phyloP scores from a whole-genome alignment of 2,113 vertebrate species.

The Pelodiscus sinensis region DNA sequence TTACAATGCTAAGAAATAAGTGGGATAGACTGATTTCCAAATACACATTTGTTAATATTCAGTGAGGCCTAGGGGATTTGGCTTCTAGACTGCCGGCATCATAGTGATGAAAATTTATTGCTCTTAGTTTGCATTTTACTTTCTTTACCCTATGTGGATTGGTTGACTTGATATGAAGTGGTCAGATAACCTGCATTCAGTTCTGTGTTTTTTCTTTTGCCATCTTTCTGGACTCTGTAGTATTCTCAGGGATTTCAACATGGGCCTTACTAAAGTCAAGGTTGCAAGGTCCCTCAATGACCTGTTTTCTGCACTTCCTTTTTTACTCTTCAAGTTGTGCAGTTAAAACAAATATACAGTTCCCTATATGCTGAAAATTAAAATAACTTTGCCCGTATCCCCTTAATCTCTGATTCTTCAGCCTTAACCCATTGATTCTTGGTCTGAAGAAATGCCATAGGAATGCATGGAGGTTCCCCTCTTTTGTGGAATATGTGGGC shows the following conservation, averaged over 20 bases:
- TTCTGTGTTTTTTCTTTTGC: neutral
- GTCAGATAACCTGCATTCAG: neutral
- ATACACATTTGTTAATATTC: too few species aligned
- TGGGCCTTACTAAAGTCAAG: neutral
- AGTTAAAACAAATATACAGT: neutral
- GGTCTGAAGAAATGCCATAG: neutral
- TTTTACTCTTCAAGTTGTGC: neutral
- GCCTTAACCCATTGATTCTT: neutral
- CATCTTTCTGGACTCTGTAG: neutral
- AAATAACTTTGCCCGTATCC: neutral
- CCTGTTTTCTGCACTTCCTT: neutral
- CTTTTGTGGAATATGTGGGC: neutral
- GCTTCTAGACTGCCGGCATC: too few species aligned
- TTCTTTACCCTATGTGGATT: neutral
- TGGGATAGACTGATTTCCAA: too few species aligned
- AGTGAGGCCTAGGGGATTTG: too few species aligned
- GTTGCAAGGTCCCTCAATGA: neutral
- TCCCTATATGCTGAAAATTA: neutral
- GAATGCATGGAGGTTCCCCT: neutral
- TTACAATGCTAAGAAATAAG: neutral
- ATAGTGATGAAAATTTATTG: neutral
- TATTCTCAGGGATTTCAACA: neutral
- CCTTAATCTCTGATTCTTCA: neutral
- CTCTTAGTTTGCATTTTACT: neutral
- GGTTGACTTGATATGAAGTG: neutral